Evolutionary conservation across 2,113 vertebrate species (phyloP), one percentile per base, ranked within the genome.

Genomic region (Thunnus thynnus): DNA sequence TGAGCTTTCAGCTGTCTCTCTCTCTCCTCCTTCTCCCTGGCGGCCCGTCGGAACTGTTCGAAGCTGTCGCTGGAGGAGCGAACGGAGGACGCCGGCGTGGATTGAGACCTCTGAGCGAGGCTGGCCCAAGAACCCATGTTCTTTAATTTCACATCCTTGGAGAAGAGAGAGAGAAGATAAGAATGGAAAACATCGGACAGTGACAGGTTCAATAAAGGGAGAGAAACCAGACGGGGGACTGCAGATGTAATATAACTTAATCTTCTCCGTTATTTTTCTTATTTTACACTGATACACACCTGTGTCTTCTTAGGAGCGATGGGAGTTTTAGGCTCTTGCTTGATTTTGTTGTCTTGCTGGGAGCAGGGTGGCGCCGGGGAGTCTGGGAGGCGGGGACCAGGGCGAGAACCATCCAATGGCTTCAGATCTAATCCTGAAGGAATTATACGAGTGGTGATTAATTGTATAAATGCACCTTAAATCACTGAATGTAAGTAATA

Each of bases 61-160:
- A 98, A 98, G 92, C 97, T 98, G 92, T 97, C 97, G 4, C 96
- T 97, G 17, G 97, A 97, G 1, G 97, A 97, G 91, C 97, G 97
- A 1, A 94, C 94, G 0, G 95, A 92, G 52, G 96, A 95, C 70
- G 97, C 95, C 0, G 96, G 95, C 0, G 96, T 94, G 13, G 96
- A 95, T 22, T 96, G 95, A 14, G 97, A 95, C 74, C 96, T 96
- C 91, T 98, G 97, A 13, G 96, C 97, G 89, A 98, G 88, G 70
- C 96, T 97, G 4, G 96, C 97, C 97, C 97, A 98, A 0, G 97
- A 96, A 2, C 96, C 96, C 95, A 98, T 98, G 91, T 97, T 98
- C 91, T 98, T 98, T 82, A 97, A 88, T 78, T 94, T 92, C 68
- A 90, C 86, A 1, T 92, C 90, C 86, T 83, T 58, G 25, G 14